Base-by-base conservation (phyloP, 2,797 vertebrate genomes). In the Micropoecilia bifurca region DNA sequence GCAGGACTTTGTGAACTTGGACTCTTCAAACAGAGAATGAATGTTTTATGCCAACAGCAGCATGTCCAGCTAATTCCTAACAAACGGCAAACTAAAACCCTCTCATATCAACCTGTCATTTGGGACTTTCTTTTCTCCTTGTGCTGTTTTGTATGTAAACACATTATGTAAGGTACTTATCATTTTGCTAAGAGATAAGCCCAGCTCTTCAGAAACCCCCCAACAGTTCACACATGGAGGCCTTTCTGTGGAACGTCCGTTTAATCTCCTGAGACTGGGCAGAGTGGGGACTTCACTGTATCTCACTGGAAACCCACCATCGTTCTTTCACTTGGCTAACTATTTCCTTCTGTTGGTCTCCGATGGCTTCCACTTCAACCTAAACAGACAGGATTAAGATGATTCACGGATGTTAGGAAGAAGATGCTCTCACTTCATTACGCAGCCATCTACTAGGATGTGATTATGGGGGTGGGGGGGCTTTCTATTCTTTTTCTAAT, bases 241-340 rank as follows among this genome's bases (percentile, higher is more conserved):
- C 39, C 66, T 25, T 36, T 20, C 30, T 39, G 10, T 55, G 47
- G 18, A 12, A 0, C n/a, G 18, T 47, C 28, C 18, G 41, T 1
- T 12, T 73, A 59, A 28, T 73, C 53, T 33, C 43, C 55, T 4
- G 22, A 30, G 55, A 33, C 13, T 69, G 22, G 66, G 66, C 22
- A 2, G 39, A 16, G 66, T 8, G 36, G 63, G 14, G 18, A 18
- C 16, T 39, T 69, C 13, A 6, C 25, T 45, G 66, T 43, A 10
- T 41, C 39, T 68, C 39, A 25, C 22, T n/a, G 10, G 14, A 18
- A 33, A 28, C 28, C n/a, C 55, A 30, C 16, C 0, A 18, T n/a
- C 59, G 28, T 39, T 46, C 74, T 79, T 73, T 79, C 71, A 66
- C 72, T 68, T 74, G 45, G 16, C 47, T 30, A 57, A 4, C n/a